Evolutionary conservation across 2,797 vertebrate species (phyloP).

Genomic region (Nyctibius grandis): DNA sequence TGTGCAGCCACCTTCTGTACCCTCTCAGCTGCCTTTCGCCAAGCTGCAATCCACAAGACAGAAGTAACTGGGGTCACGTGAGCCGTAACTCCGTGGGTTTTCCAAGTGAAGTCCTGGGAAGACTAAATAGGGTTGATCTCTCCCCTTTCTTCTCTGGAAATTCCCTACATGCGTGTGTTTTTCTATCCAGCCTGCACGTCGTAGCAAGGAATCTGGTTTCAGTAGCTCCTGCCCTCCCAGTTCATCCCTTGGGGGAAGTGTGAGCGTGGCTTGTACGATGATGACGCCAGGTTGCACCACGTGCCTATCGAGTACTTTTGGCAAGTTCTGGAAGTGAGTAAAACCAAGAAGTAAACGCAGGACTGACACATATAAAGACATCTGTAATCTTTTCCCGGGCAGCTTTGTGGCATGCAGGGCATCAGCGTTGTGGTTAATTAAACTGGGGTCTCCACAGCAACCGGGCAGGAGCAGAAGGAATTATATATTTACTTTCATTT

Average conservation of each 20-base stretch:
- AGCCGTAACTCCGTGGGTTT: accelerated
- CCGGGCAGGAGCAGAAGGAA: constrained; percentile 26
- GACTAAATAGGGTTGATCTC: background rate
- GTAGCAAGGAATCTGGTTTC: background rate
- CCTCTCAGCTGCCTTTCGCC: background rate
- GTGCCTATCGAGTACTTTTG: background rate
- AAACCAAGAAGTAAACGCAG: background rate
- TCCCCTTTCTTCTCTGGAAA: background rate
- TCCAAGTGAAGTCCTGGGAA: background rate
- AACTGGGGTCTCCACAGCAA: constrained; percentile 39
- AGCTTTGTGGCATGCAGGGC: constrained; percentile 4
- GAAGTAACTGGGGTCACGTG: background rate
- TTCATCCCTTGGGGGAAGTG: background rate
- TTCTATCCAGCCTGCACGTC: background rate
- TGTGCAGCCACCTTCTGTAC: background rate
- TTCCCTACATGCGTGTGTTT: background rate
- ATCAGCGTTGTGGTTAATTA: constrained; percentile 34
- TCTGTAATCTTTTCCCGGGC: background rate
- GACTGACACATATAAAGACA: background rate
- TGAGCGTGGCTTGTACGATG: background rate
- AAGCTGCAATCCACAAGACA: background rate
- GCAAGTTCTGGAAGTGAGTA: background rate
- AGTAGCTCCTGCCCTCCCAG: background rate
- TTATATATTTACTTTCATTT: constrained; percentile 58
- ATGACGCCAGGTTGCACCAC: background rate